Conservation (phyloP, 2,113 vertebrate genomes). For the Propithecus coquereli region DNA sequence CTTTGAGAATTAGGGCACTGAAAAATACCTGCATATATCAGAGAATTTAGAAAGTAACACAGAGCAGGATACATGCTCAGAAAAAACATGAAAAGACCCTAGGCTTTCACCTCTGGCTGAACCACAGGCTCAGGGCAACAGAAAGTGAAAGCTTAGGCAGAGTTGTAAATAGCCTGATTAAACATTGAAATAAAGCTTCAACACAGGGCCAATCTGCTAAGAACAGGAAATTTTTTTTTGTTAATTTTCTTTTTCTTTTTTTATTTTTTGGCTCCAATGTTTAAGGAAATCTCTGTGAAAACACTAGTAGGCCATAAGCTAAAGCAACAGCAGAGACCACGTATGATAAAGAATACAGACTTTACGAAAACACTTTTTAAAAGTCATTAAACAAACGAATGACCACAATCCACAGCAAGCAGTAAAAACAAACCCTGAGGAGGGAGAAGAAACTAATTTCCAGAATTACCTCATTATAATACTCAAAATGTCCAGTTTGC, state of each 20-base stretch:
- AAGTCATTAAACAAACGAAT: not conserved
- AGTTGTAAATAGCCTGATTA: not conserved
- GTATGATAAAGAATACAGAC: not conserved
- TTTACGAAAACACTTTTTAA: not conserved
- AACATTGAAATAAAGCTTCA: not conserved
- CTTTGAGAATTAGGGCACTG: not conserved
- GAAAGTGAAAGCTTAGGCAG: not conserved
- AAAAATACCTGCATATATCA: not conserved
- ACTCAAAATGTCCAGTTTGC: not conserved
- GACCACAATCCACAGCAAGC: not conserved
- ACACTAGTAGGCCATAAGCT: not conserved
- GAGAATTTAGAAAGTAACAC: not conserved
- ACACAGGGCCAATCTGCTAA: not conserved
- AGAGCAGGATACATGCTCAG: not conserved
- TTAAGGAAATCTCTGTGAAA: conserved; percentile 10
- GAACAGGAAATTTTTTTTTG: not conserved
- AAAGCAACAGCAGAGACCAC: not conserved
- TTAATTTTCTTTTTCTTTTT: not conserved
- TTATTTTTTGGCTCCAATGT: not conserved
- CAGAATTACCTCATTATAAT: not conserved
- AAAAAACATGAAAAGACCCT: not conserved
- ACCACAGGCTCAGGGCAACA: not conserved
- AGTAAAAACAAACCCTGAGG: not conserved
- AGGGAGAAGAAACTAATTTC: not conserved
- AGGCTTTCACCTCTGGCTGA: not conserved